These are phyloP conservation scores for Rhingia campestris DNA, from an alignment of 2,888 invertebrate genomes.

Conservation along the genomic window DNA sequence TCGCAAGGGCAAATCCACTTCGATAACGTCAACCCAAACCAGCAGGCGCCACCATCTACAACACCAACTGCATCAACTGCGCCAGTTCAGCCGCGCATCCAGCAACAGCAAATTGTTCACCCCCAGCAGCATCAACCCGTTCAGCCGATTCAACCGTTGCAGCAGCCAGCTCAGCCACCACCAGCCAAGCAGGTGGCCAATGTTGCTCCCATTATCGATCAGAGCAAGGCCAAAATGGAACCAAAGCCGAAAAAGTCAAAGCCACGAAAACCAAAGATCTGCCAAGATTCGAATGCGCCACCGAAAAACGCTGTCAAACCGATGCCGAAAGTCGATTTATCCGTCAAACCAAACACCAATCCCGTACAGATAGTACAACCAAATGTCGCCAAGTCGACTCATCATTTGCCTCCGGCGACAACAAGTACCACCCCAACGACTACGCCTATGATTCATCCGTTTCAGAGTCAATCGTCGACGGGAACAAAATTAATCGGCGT, in stretches of 20 bases:
- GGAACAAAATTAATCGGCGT: constrained; percentile 81
- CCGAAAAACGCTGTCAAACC: constrained; percentile 82
- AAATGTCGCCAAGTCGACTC: constrained; percentile 78
- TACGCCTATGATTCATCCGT: constrained; percentile 79
- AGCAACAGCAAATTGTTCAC: constrained; percentile 82
- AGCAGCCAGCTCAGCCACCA: constrained; percentile 76
- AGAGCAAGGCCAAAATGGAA: constrained; percentile 82
- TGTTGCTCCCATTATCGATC: constrained; percentile 82
- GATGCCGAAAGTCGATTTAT: constrained; percentile 81
- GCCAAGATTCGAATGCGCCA: constrained; percentile 53
- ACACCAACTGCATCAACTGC: constrained; percentile 58
- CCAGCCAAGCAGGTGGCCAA: constrained; percentile 81
- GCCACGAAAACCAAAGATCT: constrained; percentile 76
- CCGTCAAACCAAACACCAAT: constrained; percentile 81
- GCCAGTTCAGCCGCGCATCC: constrained; percentile 74
- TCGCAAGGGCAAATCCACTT: constrained; percentile 82
- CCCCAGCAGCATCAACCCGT: constrained; percentile 77
- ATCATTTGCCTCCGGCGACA: constrained; percentile 63
- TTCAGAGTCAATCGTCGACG: constrained; percentile 79
- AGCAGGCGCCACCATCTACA: constrained; percentile 76
- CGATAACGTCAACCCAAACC: constrained; percentile 80
- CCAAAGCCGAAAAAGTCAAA: constrained; percentile 76
- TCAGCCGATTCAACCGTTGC: constrained; percentile 77
- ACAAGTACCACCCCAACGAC: constrained; percentile 76
- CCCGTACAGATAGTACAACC: constrained; percentile 82